A percentile compares a stretch with the other conserved stretches of the same genome.
These are phyloP conservation scores for Lepidochrysops patricia DNA, from an alignment of 2,888 invertebrate genomes.

Conservation along the genomic window DNA sequence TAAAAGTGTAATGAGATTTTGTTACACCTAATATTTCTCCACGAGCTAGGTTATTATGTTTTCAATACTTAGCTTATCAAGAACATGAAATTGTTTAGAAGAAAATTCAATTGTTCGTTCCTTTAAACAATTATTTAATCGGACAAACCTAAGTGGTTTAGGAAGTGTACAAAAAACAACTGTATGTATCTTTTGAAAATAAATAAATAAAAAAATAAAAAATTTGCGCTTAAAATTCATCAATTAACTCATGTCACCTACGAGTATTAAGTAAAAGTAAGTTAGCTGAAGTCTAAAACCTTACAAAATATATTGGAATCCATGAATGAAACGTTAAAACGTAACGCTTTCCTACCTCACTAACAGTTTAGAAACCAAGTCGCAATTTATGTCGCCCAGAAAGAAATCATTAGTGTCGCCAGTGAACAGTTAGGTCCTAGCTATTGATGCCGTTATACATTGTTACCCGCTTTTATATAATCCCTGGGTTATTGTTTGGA, in stretches of 20 bases:
- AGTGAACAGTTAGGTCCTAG: conserved; percentile 1
- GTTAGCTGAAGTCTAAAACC: background rate
- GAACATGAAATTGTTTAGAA: background rate
- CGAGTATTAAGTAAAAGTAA: background rate
- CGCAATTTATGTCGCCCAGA: conserved; percentile 15
- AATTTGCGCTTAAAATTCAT: too few relatives aligned
- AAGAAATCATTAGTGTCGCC: conserved; percentile 16
- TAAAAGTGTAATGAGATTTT: background rate
- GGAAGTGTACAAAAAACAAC: too few relatives aligned
- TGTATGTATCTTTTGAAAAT: too few relatives aligned
- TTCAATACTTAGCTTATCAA: background rate
- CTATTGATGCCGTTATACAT: background rate
- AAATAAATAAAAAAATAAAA: too few relatives aligned
- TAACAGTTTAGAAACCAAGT: conserved; percentile 15
- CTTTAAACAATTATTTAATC: background rate
- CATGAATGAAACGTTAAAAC: background rate
- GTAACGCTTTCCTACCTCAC: conserved; percentile 15
- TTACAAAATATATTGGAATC: conserved; percentile 2
- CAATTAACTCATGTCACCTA: too few relatives aligned
- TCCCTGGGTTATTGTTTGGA: background rate
- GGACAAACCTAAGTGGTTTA: too few relatives aligned
- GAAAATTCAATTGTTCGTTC: background rate
- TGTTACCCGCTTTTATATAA: background rate
- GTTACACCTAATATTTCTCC: too few relatives aligned
- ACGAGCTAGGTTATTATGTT: background rate